Base-by-base conservation (phyloP, 2,888 invertebrate species). In the Eremobia ochroleuca region DNA sequence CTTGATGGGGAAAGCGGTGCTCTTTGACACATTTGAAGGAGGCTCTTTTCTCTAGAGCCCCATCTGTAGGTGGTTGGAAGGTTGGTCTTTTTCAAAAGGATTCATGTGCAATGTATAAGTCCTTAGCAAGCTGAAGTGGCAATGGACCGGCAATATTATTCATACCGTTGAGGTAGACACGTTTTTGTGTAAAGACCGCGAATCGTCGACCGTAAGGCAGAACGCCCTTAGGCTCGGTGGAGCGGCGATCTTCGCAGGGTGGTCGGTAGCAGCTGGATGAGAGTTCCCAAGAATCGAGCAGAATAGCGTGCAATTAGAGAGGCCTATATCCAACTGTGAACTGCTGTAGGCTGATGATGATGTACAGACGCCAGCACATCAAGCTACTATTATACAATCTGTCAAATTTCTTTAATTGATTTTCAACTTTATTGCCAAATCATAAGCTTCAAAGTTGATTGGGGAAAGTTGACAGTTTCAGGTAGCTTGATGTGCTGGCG, bases 1-100 rank as follows among this genome's bases (percentile, higher is more conserved):
- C 3, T 75, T 75, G 46, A 81, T 67, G 66, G n/a, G 15, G n/a
- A 49, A 81, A 49, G 52, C 43, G 65, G n/a, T 55, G n/a, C 81
- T 66, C 65, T 81, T 73, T 79, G 55, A 75, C 62, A 76, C 34
- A 49, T 46, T 58, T 31, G 61, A 62, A 55, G n/a, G 9, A 25
- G 55, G 66, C n/a, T 34, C 55, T 62, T 75, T 61, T 52, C 31
- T 72, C n/a, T 49, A 55, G 73, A 34, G 58, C 64, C 21, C 28
- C 46, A 49, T 62, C 55, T 37, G 49, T 37, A 21, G 28, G 6
- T 40, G 43, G 11, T 28, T 18, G 15, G 8, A 28, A 58, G 21
- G 34, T 21, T 52, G 46, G n/a, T 28, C 21, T 5, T 31, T 25
- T 52, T 43, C 0, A 28, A 34, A 74, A 25, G 11, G 4, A n/a